Percentiles rank a stretch among this genome's conserved stretches.
phyloP scores from a whole-genome alignment of 92 coral and sea anemone genomes.

The Actinostola sp. region DNA sequence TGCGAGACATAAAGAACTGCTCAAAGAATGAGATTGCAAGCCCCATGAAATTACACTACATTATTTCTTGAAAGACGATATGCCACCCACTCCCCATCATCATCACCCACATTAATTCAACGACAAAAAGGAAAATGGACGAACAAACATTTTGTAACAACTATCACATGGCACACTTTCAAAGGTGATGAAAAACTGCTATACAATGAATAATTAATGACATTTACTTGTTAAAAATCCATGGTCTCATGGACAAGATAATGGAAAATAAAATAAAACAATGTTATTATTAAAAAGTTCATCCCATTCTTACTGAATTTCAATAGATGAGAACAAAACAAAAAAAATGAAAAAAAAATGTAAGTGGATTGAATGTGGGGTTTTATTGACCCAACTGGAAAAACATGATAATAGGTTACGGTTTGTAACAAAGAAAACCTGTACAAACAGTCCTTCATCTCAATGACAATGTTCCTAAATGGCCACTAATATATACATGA shows the following conservation, averaged over 20 bases:
- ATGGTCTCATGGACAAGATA: not conserved
- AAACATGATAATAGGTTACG: not conserved
- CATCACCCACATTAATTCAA: not conserved
- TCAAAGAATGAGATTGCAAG: too few species aligned
- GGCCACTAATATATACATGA: too few species aligned
- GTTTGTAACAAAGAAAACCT: conserved; percentile 4
- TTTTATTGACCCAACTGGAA: conserved; percentile 5
- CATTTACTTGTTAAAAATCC: conserved; percentile 1
- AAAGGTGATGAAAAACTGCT: conserved; percentile 2
- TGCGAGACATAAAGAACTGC: too few species aligned
- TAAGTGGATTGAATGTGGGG: too few species aligned
- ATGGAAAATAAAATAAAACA: not conserved
- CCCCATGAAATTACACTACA: too few species aligned
- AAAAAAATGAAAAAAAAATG: too few species aligned
- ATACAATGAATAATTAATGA: conserved; percentile 3
- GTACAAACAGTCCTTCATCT: not conserved
- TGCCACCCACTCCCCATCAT: too few species aligned
- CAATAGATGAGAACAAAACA: too few species aligned
- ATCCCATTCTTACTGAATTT: too few species aligned
- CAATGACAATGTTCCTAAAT: not conserved
- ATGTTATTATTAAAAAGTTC: not conserved
- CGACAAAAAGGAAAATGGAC: not conserved
- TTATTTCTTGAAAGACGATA: too few species aligned
- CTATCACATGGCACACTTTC: not conserved
- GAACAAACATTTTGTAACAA: not conserved